phyloP scores from a whole-genome alignment of 2,113 vertebrate genomes.

The Saguinus imperator region DNA sequence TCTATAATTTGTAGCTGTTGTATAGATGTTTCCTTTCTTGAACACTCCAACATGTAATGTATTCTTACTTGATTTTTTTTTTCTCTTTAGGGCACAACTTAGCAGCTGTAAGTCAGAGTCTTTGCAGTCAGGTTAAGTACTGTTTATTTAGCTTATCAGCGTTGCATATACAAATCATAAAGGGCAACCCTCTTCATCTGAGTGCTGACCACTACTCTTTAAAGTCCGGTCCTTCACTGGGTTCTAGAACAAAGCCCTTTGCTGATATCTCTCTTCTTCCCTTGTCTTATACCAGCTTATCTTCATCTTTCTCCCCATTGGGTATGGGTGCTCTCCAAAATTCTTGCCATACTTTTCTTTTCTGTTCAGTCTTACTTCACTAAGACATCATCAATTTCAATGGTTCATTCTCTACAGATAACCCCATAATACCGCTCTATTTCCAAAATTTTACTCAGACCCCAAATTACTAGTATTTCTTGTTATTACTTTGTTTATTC shows the following conservation, averaged over 20 bases:
- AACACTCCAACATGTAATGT: neutral
- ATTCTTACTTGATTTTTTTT: conserved; percentile 12
- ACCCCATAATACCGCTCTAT: neutral
- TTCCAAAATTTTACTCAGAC: neutral
- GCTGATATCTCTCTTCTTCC: neutral
- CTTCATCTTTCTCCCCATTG: neutral
- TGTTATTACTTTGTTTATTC: neutral
- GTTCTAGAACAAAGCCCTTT: neutral
- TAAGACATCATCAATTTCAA: neutral
- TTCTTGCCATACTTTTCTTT: neutral
- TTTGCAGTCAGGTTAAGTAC: neutral
- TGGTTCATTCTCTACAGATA: neutral
- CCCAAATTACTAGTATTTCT: neutral
- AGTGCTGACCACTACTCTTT: neutral
- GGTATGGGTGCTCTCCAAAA: neutral
- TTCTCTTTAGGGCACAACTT: conserved; percentile 30
- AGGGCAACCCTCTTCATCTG: neutral
- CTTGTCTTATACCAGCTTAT: neutral
- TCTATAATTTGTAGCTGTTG: conserved; percentile 37
- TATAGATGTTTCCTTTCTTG: conserved; percentile 41
- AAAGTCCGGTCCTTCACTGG: neutral
- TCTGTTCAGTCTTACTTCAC: neutral
- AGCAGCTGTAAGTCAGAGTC: neutral
- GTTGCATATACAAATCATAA: neutral
- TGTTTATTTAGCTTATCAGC: conserved; percentile 16